These are phyloP conservation scores for Drosophila formosana DNA, from an alignment of 2,888 invertebrate species.

Conservation along the genomic window DNA sequence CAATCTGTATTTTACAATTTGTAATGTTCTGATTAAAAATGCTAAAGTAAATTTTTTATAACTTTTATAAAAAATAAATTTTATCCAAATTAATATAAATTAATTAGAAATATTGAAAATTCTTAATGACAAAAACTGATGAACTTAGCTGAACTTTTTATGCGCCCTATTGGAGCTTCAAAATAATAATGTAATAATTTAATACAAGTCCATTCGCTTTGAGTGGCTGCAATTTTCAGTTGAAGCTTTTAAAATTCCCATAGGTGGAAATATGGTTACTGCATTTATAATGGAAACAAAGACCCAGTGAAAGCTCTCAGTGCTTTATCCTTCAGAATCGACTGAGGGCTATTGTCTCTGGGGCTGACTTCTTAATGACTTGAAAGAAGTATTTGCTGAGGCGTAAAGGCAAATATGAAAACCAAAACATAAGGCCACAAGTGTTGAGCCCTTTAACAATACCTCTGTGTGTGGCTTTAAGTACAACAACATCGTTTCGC, in stretches of 20 bases:
- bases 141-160: too few relatives aligned
- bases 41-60: too few relatives aligned
- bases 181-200: too few relatives aligned
- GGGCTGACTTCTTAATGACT: slow-evolving; percentile 45
- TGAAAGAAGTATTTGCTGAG: slow-evolving; percentile 33
- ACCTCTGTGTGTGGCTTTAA: slow-evolving; percentile 4
- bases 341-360: slow-evolving; percentile 13
- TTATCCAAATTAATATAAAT: too few relatives aligned
- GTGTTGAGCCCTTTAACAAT: slow-evolving; percentile 19
- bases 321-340: not conserved
- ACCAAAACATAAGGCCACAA: slow-evolving; percentile 13
- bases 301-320: not conserved
- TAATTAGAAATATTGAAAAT: too few relatives aligned
- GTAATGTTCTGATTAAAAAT: too few relatives aligned
- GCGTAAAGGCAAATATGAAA: slow-evolving; percentile 28
- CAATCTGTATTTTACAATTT: too few relatives aligned
- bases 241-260: not conserved
- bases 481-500: not conserved
- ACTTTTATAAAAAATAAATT: too few relatives aligned
- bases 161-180: too few relatives aligned
- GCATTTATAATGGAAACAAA: not conserved
- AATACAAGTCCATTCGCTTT: too few relatives aligned
- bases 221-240: too few relatives aligned
- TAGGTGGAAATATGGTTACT: not conserved
- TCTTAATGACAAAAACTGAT: too few relatives aligned